Base-by-base conservation (phyloP, 2,797 vertebrate species). In the Xenopus petersii region DNA sequence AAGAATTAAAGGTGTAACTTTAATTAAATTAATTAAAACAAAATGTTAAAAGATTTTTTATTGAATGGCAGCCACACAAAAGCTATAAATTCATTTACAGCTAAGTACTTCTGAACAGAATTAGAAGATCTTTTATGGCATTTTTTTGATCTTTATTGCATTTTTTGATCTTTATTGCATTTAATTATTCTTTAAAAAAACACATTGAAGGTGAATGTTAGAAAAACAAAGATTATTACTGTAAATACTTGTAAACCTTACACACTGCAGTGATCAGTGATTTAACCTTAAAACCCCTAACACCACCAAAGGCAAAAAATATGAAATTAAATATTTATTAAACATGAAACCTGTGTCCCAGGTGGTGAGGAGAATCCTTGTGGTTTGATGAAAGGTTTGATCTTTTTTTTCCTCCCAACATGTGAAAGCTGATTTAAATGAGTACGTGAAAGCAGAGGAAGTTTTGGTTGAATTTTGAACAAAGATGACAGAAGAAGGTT, bases 401-500 rank as follows among this genome's bases (percentile, higher is more conserved):
- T 93, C 88, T 92, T 84, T 83, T 42, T 79, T 80, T 83, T 83
- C 77, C 79, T 51, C 48, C 24, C 83, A 84, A 86, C 80, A 86
- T 81, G 81, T 86, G 87, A 89, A 88, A 85, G 83, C 89, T 85
- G 86, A 88, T 89, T 85, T 88, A 86, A 88, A 88, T 83, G 84
- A 87, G 82, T 80, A 86, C 81, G 87, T 82, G 91, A 91, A 91
- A 92, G 85, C 87, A 83, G 83, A 91, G 88, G 89, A 90, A 89
- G 88, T 88, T 88, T 89, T 80, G 84, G 90, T 85, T 86, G 93
- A 93, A 90, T 80, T 91, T 92, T 93, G 92, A 92, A 92, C 90
- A 86, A 91, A 90, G 91, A 91, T 92, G 91, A 93, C 88, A 91
- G 90, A 83, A 88, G 82, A 48, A 73, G 80, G 82, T 92, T 89